Evolutionary conservation across 2,797 vertebrate species (phyloP).

Genomic region (Todus mexicanus): DNA sequence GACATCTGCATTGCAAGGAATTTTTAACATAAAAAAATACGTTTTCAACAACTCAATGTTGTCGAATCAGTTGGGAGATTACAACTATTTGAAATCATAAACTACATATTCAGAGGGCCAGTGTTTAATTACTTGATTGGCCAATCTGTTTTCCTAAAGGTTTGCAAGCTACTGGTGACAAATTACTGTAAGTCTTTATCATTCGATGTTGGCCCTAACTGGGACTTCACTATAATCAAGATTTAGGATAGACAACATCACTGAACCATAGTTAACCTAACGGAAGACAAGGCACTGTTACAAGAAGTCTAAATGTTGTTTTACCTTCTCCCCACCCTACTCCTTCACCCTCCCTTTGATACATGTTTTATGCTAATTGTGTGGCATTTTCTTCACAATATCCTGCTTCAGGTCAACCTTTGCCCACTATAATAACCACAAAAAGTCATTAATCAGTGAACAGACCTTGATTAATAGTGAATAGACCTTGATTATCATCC

Average conservation of each 20-base stretch:
- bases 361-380: conserved; percentile 45
- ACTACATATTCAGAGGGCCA: conserved; percentile 4
- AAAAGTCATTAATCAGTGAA: background rate
- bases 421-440: background rate
- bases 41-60: conserved; percentile 16
- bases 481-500: background rate
- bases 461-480: background rate
- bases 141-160: background rate
- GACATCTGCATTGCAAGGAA: conserved; percentile 90
- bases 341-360: background rate
- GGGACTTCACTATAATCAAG: background rate
- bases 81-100: conserved; percentile 33
- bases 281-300: conserved; percentile 54
- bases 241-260: conserved; percentile 1
- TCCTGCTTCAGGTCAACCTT: conserved; percentile 15
- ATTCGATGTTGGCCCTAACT: background rate
- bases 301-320: conserved; percentile 61
- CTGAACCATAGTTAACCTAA: conserved; percentile 57
- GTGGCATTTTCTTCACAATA: background rate
- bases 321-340: background rate
- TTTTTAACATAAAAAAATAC: conserved; percentile 43
- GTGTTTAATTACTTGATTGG: conserved; percentile 18
- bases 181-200: conserved; percentile 14
- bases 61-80: background rate
- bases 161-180: background rate